Percentiles rank a stretch among this genome's conserved stretches.
Conservation (phyloP, 2,888 invertebrate species). For the Drosophila kanekoi region DNA sequence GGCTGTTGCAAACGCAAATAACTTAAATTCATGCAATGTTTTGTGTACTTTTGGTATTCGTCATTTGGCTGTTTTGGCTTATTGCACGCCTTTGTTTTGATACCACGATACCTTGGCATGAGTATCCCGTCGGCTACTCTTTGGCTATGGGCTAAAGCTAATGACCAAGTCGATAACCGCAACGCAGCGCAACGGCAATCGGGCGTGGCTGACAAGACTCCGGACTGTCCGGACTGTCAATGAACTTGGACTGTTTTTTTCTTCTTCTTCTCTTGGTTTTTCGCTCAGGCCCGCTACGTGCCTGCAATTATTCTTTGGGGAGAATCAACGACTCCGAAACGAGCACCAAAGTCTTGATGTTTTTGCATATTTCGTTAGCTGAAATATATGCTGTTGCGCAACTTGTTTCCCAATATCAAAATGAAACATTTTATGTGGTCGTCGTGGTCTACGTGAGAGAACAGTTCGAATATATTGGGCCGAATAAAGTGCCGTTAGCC, state of each 20-base stretch:
- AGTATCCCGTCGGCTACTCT: constrained; percentile 16
- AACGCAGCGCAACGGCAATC: constrained; percentile 50
- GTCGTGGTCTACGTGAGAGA: constrained; percentile 42
- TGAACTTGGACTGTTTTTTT: constrained; percentile 56
- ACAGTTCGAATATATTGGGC: constrained; percentile 28
- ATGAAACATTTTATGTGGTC: constrained; percentile 63
- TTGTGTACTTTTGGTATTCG: constrained; percentile 47
- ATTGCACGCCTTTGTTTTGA: constrained; percentile 56
- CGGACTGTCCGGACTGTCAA: constrained; percentile 64
- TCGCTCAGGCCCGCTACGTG: constrained; percentile 51
- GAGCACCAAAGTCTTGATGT: constrained; percentile 9
- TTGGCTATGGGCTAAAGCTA: constrained; percentile 63
- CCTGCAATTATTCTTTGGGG: constrained; percentile 72
- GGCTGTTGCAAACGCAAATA: constrained; percentile 48
- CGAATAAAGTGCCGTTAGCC: constrained; percentile 63
- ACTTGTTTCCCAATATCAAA: constrained; percentile 49
- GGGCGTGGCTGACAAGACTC: constrained; percentile 69
- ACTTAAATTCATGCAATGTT: constrained; percentile 44
- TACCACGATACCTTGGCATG: constrained; percentile 56
- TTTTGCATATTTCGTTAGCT: constrained; percentile 49
- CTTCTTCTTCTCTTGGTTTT: neutral
- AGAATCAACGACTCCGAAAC: constrained; percentile 3
- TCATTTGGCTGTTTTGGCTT: constrained; percentile 39
- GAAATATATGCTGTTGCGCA: constrained; percentile 51
- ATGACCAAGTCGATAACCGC: constrained; percentile 78